Base-by-base conservation (phyloP, 2,113 vertebrate species). In the Salvelinus alpinus region DNA sequence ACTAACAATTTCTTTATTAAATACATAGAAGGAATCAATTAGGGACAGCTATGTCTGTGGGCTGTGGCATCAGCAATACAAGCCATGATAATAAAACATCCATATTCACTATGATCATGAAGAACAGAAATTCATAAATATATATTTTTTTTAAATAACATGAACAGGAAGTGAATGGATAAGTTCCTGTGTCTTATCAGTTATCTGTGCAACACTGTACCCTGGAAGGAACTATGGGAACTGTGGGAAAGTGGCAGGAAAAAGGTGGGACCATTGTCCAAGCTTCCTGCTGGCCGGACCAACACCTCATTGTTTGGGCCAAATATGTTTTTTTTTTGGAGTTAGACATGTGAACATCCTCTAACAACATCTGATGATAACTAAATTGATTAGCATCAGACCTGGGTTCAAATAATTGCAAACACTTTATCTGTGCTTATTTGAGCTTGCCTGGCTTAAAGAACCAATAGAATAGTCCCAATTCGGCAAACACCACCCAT, bases 151-250 rank as follows among this genome's bases (percentile, higher is more conserved):
- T 24, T 24, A 24, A 24, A 34, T 1, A 34, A 78, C 69, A 86
- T 90, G 90, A 92, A 92, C 90, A 92, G 90, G 90, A 92, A 86
- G 88, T 81, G 18, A 64, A 76, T 24, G 44, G 81, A 80, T 71
- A 78, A 85, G 79, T 73, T 71, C 79, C 91, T 92, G 92, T 92
- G 90, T 77, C 87, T 85, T 83, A 84, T 85, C 83, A 86, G 94
- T 95, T 96, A 97, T 96, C 95, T 92, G 88, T 24, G 82, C 80
- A 64, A 29, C 90, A 86, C 71, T 88, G 91, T 91, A 71, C 93
- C 93, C 95, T 95, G 96, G 95, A 97, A 98, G 92, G 97, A 97
- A 98, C 96, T 95, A 91, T 78, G 86, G 92, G 93, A 93, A 98
- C 96, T 95, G 91, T 78, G 86, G 92, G 93, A 93, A 94, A 96